Evolutionary conservation across 2,113 vertebrate species (phyloP).

Genomic region (Riparia riparia): DNA sequence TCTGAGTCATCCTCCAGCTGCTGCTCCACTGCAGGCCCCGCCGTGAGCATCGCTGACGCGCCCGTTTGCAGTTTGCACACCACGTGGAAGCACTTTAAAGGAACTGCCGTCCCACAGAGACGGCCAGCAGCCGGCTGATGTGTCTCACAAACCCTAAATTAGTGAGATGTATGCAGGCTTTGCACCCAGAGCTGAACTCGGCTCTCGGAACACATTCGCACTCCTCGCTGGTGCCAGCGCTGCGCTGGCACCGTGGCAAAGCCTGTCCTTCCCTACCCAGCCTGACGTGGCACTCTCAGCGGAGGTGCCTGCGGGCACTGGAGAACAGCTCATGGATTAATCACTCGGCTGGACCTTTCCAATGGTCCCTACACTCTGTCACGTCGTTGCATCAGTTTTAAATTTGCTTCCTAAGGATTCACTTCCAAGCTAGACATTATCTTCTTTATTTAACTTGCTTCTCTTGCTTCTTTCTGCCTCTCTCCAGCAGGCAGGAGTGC

Average conservation of each 20-base stretch:
- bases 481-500: background rate
- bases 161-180: background rate
- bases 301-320: background rate
- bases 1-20: background rate
- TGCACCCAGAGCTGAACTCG: background rate
- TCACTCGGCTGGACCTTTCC: background rate
- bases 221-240: background rate
- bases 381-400: background rate
- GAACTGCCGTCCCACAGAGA: constrained; percentile 1
- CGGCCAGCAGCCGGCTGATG: background rate
- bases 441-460: background rate
- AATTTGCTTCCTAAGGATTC: background rate
- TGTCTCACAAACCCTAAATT: background rate
- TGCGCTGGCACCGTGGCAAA: background rate
- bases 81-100: background rate
- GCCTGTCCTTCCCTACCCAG: background rate
- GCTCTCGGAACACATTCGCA: background rate
- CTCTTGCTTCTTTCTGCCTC: background rate
- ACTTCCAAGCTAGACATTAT: background rate
- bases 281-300: background rate
- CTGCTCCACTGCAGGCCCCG: background rate
- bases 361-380: background rate
- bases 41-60: background rate
- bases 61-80: background rate
- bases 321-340: background rate